A percentile compares a stretch with the other conserved stretches of the same genome.
Evolutionary conservation across 2,797 vertebrate genomes (phyloP).

Genomic region (Liparis tanakae): DNA sequence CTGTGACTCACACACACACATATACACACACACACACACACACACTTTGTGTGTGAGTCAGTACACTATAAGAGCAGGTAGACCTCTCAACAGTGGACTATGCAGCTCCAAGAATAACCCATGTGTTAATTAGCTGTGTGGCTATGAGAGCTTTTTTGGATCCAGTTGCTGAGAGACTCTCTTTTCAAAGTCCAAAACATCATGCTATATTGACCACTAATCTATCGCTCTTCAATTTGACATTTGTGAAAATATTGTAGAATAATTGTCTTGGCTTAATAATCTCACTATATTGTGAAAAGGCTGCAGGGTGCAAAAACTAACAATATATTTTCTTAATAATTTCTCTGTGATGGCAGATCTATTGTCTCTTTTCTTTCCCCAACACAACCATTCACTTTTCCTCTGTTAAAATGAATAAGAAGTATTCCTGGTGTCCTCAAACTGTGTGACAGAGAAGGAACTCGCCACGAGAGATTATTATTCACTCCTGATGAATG

Average conservation of each 20-base stretch:
- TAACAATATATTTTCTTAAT: background rate
- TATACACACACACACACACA: slow-evolving; percentile 18
- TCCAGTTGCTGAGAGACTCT: slow-evolving; percentile 46
- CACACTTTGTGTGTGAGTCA: slow-evolving; percentile 33
- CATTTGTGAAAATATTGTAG: slow-evolving; percentile 2
- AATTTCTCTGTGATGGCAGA: background rate
- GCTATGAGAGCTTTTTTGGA: slow-evolving; percentile 49
- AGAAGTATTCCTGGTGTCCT: background rate
- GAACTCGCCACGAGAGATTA: background rate
- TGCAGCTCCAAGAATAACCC: slow-evolving; percentile 72
- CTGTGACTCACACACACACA: slow-evolving; percentile 18
- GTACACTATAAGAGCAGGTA: slow-evolving; percentile 32
- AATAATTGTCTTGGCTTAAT: background rate
- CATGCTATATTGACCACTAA: slow-evolving; percentile 10
- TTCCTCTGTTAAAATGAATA: background rate
- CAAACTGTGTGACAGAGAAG: background rate
- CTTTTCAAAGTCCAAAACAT: slow-evolving; percentile 45
- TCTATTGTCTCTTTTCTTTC: background rate
- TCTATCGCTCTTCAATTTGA: slow-evolving; percentile 8
- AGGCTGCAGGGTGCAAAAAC: background rate
- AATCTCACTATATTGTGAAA: background rate
- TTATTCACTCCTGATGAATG: background rate
- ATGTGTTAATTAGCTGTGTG: slow-evolving; percentile 54
- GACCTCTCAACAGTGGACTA: slow-evolving; percentile 56
- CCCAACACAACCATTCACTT: slow-evolving; percentile 1